Percentiles rank a stretch among this genome's conserved stretches.
phyloP scores from a whole-genome alignment of 2,888 invertebrate genomes.

The Chalcis sispes region DNA sequence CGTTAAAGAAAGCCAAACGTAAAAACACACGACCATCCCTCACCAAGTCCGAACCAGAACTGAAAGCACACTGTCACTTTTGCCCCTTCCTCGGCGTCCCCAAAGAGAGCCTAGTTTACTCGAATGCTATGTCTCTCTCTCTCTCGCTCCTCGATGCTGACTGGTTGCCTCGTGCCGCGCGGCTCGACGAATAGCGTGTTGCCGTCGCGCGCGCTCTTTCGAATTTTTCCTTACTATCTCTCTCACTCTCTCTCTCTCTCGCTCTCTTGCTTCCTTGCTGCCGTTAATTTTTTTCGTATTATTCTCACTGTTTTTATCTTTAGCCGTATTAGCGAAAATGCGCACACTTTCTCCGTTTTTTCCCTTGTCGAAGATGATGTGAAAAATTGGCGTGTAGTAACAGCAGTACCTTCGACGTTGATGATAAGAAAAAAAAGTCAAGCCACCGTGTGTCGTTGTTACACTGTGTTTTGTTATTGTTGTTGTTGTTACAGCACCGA shows the following conservation, averaged over 20 bases:
- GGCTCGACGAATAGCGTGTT: slow-evolving; percentile 52
- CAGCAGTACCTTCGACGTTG: too few species aligned
- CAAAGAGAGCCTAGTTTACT: neutral
- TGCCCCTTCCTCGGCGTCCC: slow-evolving; percentile 53
- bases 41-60: slow-evolving; percentile 60
- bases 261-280: too few species aligned
- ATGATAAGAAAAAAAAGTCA: too few species aligned
- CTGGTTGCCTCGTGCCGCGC: slow-evolving; percentile 55
- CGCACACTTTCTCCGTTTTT: neutral
- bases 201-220: slow-evolving; percentile 48
- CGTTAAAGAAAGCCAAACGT: neutral
- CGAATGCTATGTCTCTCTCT: slow-evolving; percentile 6
- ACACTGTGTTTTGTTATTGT: too few species aligned
- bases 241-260: neutral
- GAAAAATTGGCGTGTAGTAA: too few species aligned
- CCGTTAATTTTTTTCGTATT: too few species aligned
- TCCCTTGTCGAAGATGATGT: neutral
- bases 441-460: too few species aligned
- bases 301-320: too few species aligned
- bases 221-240: slow-evolving; percentile 23
- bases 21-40: slow-evolving; percentile 50
- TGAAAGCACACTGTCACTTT: slow-evolving; percentile 63
- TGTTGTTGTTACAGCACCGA: too few species aligned
- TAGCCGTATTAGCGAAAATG: too few species aligned
- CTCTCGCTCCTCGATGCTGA: slow-evolving; percentile 47